These are phyloP conservation scores for Clarias laeviceps DNA, from an alignment of 2,797 vertebrate species.

Conservation along the genomic window DNA sequence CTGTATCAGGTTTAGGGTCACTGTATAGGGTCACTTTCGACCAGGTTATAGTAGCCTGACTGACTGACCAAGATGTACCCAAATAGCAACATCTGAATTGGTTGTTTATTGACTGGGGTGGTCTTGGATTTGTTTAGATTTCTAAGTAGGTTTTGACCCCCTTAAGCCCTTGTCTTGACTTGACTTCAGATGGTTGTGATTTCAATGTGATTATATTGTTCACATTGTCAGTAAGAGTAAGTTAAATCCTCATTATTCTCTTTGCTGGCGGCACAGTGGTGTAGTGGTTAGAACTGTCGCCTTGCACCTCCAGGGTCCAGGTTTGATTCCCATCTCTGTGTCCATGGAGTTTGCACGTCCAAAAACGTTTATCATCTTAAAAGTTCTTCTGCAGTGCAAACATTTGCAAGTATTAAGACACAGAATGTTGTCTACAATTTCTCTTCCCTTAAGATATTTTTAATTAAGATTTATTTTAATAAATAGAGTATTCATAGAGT, in stretches of 20 bases:
- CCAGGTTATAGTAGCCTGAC: no score
- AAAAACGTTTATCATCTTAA: slow-evolving; percentile 28
- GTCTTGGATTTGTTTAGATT: not conserved
- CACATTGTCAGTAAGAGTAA: not conserved
- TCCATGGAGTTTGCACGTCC: no score
- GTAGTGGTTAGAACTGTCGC: no score
- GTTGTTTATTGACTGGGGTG: no score
- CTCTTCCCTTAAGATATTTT: not conserved
- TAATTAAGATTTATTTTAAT: not conserved
- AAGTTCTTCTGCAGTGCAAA: slow-evolving; percentile 40
- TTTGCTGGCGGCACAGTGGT: no score
- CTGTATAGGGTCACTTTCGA: no score
- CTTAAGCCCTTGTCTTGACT: not conserved
- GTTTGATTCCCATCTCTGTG: no score
- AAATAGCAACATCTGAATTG: no score
- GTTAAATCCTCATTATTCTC: not conserved
- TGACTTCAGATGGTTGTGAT: not conserved
- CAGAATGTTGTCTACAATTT: not conserved
- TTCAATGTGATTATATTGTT: not conserved
- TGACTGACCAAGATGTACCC: no score
- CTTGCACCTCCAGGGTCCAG: no score
- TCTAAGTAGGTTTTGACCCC: not conserved
- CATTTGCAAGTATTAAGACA: not conserved
- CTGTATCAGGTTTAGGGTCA: no score
- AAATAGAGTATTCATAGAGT: not conserved